Conservation (phyloP, 2,888 invertebrate species). For the Acleris sparsana region DNA sequence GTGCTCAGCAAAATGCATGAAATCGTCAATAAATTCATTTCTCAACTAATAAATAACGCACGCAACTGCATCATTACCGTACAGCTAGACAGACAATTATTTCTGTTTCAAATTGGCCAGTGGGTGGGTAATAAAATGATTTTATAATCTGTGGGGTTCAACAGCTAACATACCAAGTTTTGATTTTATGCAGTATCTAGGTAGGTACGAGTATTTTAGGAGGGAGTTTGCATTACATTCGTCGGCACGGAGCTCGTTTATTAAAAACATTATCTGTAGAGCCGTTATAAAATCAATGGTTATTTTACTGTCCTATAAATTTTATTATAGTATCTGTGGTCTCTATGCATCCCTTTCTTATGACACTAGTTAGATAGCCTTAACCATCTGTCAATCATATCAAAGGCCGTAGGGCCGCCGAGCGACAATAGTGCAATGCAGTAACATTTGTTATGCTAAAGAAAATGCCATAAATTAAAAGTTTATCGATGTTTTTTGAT, state of each 20-base stretch:
- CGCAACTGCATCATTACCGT: slow-evolving; percentile 32
- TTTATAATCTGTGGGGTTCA: slow-evolving; percentile 20
- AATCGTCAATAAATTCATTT: slow-evolving; percentile 21
- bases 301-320: neutral
- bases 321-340: neutral
- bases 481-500: no score
- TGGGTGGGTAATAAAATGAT: slow-evolving; percentile 35
- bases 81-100: slow-evolving; percentile 31
- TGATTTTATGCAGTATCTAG: no score
- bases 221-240: slow-evolving; percentile 15
- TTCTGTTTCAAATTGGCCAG: slow-evolving; percentile 32
- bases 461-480: no score
- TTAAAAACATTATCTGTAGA: neutral
- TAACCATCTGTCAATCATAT: no score
- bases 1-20: neutral
- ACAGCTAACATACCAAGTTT: neutral
- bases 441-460: no score
- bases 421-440: no score
- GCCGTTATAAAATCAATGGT: neutral
- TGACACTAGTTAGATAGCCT: no score
- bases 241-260: slow-evolving; percentile 1
- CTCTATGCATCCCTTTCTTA: no score
- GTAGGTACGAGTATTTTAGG: slow-evolving; percentile 17
- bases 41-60: slow-evolving; percentile 24
- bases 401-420: no score